These are phyloP conservation scores for Probosciger aterrimus DNA, from an alignment of 2,113 vertebrate genomes.

Conservation along the genomic window DNA sequence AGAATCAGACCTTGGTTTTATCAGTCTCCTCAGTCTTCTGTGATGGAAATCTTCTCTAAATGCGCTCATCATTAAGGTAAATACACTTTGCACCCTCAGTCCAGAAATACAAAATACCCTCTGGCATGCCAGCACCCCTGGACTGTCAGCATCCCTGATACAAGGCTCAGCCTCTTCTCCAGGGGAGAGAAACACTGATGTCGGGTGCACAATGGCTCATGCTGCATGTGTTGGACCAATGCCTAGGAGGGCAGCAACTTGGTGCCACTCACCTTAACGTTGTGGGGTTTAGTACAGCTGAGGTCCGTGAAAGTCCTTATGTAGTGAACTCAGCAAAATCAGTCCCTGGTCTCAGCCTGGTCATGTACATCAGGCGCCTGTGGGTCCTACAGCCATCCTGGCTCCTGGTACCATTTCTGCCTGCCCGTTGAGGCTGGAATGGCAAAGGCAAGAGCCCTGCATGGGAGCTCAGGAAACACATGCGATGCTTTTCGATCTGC, in stretches of 20 bases:
- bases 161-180: not conserved
- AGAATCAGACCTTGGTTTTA: conserved; percentile 40
- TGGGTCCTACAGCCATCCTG: fast-evolving
- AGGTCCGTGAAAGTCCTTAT: not conserved
- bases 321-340: not conserved
- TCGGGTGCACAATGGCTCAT: fast-evolving
- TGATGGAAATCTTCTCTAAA: conserved; percentile 12
- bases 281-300: not conserved
- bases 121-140: not conserved
- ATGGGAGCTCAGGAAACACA: not conserved
- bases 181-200: not conserved
- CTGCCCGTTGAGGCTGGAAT: fast-evolving
- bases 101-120: fast-evolving
- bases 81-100: not conserved
- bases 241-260: not conserved
- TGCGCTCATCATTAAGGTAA: not conserved
- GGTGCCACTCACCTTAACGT: not conserved
- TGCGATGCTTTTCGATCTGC: not conserved
- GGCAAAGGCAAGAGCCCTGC: not conserved
- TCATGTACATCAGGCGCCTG: not conserved
- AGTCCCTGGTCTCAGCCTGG: not conserved
- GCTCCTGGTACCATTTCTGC: not conserved
- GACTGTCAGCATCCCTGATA: not conserved
- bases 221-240: not conserved
- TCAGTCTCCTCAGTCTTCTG: not conserved